Base-by-base conservation (phyloP, 2,888 invertebrate genomes). In the Tachina lurida region DNA sequence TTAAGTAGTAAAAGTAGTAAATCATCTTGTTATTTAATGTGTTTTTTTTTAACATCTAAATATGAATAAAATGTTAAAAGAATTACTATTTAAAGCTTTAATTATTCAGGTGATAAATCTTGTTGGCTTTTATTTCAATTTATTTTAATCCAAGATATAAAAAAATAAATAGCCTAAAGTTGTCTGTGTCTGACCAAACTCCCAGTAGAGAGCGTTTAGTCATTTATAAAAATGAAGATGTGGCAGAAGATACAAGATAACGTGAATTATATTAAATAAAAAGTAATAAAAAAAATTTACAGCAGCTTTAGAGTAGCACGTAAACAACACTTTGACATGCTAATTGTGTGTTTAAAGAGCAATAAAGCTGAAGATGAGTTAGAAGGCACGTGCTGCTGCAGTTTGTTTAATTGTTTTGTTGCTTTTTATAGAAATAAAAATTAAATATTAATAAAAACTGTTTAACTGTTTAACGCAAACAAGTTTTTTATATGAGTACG, bases 271-370 rank as follows among this genome's bases (percentile, higher is more conserved):
- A 15, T 15, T 31, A 62, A 62, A 15, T 2, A 15, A 19, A 39
- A 52, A 15, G 10, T 12, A 39, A 52, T 58, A 12, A 74, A 63
- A 49, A 31, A 43, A 22, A 54, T 52, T 17, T 10, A 17, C 41
- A 62, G 60, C 49, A 63, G 82, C 70, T 58, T 58, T 58, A 19
- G 19, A 43, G 49, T 43, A 19, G 76, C 82, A 83, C 76, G 82
- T 83, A 71, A 65, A 62, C 76, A 65, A 65, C 76, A 65, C 54
- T 71, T 43, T 76, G 76, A 65, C 82, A 47, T 71, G 82, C 15
- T 83, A 77, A 77, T 71, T 77, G 65, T 52, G 17, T 83, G 76
- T 83, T 76, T 58, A 77, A 65, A 13, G 45, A 65, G 76, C 58
- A 17, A 52, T 83, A 56, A 76, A 83, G 58, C 13, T 62, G 47